A percentile compares a stretch with the other conserved stretches of the same genome.
Conservation (phyloP, 2,797 vertebrate genomes). For the Euphonia xanthogaster region DNA sequence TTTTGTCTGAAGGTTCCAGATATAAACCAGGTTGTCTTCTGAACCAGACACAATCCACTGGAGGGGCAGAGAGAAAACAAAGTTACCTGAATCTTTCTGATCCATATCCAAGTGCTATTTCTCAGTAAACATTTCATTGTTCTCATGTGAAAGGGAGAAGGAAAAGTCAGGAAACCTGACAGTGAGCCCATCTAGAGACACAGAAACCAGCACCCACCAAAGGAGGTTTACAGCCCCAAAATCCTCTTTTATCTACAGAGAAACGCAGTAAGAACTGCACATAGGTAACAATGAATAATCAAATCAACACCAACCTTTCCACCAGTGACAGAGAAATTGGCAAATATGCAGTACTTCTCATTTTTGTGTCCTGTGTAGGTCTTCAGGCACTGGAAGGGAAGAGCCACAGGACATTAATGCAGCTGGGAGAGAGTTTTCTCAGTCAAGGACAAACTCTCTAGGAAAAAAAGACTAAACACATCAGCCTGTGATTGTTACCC, state of each 20-base stretch:
- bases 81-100: neutral
- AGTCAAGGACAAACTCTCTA: neutral
- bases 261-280: neutral
- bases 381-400: constrained; percentile 90
- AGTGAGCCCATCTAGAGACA: neutral
- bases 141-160: neutral
- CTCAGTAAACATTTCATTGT: neutral
- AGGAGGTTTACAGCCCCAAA: neutral
- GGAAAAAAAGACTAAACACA: neutral
- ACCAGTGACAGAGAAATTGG: constrained; percentile 97
- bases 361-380: constrained; percentile 99
- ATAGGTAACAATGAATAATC: neutral
- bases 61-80: neutral
- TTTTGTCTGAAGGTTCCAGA: constrained; percentile 99
- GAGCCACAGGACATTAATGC: neutral
- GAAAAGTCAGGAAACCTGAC: neutral
- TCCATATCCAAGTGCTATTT: neutral
- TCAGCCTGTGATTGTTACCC: neutral
- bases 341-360: constrained; percentile 99
- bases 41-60: constrained; percentile 99
- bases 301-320: constrained; percentile 84
- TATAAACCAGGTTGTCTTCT: constrained; percentile 98
- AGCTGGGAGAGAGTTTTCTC: neutral
- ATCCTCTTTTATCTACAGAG: neutral
- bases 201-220: neutral